Evolutionary conservation across 2,113 vertebrate species (phyloP), one percentile per base, ranked within the genome.

Genomic region (Pholis gunnellus): DNA sequence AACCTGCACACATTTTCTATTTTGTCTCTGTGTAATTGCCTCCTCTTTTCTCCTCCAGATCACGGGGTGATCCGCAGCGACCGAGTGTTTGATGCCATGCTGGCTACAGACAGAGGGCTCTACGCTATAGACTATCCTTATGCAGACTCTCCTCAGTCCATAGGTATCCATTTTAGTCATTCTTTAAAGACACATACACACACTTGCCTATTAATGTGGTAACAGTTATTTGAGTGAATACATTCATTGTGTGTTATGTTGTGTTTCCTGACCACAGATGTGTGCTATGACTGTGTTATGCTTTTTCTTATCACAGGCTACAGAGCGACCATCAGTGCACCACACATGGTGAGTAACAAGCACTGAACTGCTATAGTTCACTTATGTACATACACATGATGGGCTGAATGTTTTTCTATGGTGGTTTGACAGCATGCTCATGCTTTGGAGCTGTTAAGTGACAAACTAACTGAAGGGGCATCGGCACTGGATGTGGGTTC

Each of bases 301-400:
- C 29, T 3, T 57, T 74, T 77, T 74, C 14, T 31, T 73, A 85
- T 91, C 87, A 54, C 81, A 98, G 97, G 97, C 2, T 98, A 95
- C 94, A 96, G 95, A 85, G 97, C 97, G 18, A 98, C 97, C 4
- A 98, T 98, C 93, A 98, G 97, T 22, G 97, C 97, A 10, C 97
- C 97, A 0, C 97, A 98, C 76, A 97, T 98, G 97, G 97, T 98
- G 94, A 95, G 96, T 81, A 60, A 81, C 10, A 54, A 56, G 72
- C 31, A 65, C 52, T 54, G 0, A 46, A 48, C 38, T 75, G 65
- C 11, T 25, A 52, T 50, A 1, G 40, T 31, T 82, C 1, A 7
- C 4, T 5, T 40, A 29, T 40, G 22, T 60, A 7, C 7, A 54
- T n/a, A 5, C 1, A n/a, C 8, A 17, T 18, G 3, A 36, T 11